Evolutionary conservation across 1,140 invertebrate genomes (phyloP).

Genomic region (Trichomalopsis sarcophagae): DNA sequence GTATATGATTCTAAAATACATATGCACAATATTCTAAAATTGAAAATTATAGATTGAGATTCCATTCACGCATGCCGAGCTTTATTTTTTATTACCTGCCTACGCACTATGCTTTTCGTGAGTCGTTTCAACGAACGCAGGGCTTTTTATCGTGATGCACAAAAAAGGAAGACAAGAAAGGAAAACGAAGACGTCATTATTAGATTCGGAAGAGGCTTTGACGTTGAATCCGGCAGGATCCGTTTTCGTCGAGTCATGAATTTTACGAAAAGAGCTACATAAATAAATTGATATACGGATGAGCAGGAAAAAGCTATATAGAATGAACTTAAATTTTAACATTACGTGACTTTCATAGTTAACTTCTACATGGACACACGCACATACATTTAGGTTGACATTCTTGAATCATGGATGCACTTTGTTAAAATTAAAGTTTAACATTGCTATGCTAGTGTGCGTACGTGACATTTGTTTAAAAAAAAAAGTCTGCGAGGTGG

Average conservation of each 20-base stretch:
- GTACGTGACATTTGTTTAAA: too few relatives aligned
- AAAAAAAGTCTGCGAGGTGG: neutral
- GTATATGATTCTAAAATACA: too few relatives aligned
- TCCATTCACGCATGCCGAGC: neutral
- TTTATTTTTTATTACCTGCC: neutral
- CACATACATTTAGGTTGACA: too few relatives aligned
- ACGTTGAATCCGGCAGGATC: neutral
- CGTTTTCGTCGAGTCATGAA: slow-evolving; percentile 6
- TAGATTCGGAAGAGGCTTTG: neutral
- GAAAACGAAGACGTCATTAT: slow-evolving; percentile 22
- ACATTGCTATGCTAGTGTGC: too few relatives aligned
- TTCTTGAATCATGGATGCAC: too few relatives aligned
- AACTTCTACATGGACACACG: too few relatives aligned
- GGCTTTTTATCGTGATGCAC: neutral
- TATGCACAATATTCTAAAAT: too few relatives aligned
- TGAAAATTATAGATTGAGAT: too few relatives aligned
- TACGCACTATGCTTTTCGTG: neutral
- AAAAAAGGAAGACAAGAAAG: neutral
- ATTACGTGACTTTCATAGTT: too few relatives aligned
- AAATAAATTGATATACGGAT: neutral
- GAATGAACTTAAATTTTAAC: too few relatives aligned
- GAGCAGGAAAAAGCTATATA: neutral
- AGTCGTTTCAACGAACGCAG: neutral
- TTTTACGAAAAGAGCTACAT: neutral
- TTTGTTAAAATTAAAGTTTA: too few relatives aligned